A percentile compares a stretch with the other conserved stretches of the same genome.
These are phyloP conservation scores for Actinia tenebrosa DNA, from an alignment of 64 coral and sea anemone species.

Conservation along the genomic window DNA sequence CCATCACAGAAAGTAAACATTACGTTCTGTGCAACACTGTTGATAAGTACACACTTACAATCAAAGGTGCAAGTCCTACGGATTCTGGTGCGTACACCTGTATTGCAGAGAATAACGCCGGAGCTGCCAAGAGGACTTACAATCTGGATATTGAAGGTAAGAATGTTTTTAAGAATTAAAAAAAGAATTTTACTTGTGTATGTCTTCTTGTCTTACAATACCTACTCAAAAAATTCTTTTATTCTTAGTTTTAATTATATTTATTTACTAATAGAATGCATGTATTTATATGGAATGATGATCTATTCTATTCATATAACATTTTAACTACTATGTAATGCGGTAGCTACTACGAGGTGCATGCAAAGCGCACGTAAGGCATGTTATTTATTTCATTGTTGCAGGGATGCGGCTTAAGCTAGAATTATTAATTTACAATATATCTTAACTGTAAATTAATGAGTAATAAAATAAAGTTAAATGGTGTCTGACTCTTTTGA, in stretches of 20 bases:
- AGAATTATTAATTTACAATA: background rate
- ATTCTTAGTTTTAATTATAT: background rate
- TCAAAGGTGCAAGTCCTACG: constrained; percentile 61
- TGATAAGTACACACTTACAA: constrained; percentile 75
- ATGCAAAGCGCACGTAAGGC: background rate
- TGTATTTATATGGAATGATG: background rate
- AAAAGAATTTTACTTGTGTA: background rate
- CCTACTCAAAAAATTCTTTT: background rate
- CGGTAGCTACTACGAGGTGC: background rate
- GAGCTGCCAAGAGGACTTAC: constrained; percentile 74
- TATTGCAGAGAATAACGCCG: constrained; percentile 70
- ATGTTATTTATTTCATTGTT: background rate
- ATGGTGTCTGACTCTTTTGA: constrained; percentile 13
- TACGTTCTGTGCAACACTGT: constrained; percentile 48
- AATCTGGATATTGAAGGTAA: constrained; percentile 87
- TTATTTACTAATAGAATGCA: background rate
- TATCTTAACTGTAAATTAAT: background rate
- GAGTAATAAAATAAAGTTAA: background rate
- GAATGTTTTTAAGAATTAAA: background rate
- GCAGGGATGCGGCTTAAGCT: background rate
- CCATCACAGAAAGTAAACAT: constrained; percentile 49
- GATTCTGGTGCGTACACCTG: constrained; percentile 95
- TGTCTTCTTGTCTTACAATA: background rate
- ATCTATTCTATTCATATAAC: background rate
- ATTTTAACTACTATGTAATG: background rate